A percentile compares a stretch with the other conserved stretches of the same genome.
phyloP scores from a whole-genome alignment of 2,797 vertebrate genomes.

The Enoplosus armatus region DNA sequence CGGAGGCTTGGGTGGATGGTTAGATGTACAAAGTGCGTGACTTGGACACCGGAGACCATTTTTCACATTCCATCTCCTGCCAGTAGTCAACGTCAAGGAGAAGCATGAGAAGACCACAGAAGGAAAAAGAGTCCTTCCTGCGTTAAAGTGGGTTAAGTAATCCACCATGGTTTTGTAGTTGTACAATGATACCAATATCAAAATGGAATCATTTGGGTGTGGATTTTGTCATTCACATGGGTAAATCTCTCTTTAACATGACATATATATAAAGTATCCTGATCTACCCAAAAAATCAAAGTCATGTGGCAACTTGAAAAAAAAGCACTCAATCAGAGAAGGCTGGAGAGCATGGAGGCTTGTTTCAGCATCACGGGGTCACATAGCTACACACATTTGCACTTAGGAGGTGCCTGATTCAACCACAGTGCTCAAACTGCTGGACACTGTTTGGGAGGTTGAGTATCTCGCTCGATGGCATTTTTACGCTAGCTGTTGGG shows the following conservation, averaged over 20 bases:
- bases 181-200: neutral
- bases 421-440: conserved; percentile 19
- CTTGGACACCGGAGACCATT: neutral
- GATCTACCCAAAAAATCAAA: conserved; percentile 36
- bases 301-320: conserved; percentile 2
- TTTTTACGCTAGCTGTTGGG: conserved; percentile 17
- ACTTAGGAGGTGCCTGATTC: conserved; percentile 58
- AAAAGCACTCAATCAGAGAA: conserved; percentile 41
- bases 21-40: neutral
- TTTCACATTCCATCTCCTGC: neutral
- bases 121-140: too few relatives aligned
- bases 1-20: neutral
- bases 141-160: neutral
- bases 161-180: neutral
- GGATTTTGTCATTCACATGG: neutral
- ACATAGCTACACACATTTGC: conserved; percentile 63
- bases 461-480: conserved; percentile 7
- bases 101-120: too few relatives aligned
- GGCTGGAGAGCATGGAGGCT: conserved; percentile 35
- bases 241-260: neutral
- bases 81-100: neutral
- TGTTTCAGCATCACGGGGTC: conserved; percentile 46
- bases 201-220: neutral
- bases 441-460: neutral
- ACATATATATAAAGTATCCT: conserved; percentile 27